Percentiles rank a stretch among this genome's conserved stretches.
Conservation (phyloP, 2,113 vertebrate genomes). For the Sprattus sprattus region DNA sequence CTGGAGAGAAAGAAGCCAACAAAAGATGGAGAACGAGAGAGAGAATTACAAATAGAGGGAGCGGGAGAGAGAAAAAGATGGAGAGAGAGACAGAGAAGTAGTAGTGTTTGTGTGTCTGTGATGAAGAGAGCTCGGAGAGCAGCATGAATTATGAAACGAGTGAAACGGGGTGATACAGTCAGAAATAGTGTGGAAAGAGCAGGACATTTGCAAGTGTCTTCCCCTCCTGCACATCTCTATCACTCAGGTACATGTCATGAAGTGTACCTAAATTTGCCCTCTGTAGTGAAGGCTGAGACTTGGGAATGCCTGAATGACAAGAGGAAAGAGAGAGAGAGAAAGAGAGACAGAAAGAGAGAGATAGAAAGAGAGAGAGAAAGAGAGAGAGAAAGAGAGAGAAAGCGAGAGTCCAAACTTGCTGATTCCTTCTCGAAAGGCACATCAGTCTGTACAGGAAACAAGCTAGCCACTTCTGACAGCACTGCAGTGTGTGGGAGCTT, state of each 20-base stretch:
- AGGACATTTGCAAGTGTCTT: no score
- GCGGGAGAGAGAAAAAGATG: constrained; percentile 31
- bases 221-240: background rate
- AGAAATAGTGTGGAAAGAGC: background rate
- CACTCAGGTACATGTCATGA: background rate
- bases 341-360: background rate
- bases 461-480: background rate
- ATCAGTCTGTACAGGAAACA: background rate
- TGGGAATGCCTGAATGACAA: background rate
- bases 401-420: background rate
- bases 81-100: background rate
- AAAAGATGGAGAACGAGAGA: background rate
- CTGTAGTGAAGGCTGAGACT: background rate
- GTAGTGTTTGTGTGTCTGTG: background rate
- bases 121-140: background rate
- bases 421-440: background rate
- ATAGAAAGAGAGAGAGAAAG: background rate
- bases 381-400: background rate
- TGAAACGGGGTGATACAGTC: background rate
- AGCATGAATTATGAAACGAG: background rate
- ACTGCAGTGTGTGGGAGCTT: background rate
- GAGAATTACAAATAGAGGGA: background rate
- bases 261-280: background rate
- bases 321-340: background rate
- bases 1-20: background rate